Evolutionary conservation across 2,797 vertebrate species (phyloP).

Genomic region (Florisuga fusca): DNA sequence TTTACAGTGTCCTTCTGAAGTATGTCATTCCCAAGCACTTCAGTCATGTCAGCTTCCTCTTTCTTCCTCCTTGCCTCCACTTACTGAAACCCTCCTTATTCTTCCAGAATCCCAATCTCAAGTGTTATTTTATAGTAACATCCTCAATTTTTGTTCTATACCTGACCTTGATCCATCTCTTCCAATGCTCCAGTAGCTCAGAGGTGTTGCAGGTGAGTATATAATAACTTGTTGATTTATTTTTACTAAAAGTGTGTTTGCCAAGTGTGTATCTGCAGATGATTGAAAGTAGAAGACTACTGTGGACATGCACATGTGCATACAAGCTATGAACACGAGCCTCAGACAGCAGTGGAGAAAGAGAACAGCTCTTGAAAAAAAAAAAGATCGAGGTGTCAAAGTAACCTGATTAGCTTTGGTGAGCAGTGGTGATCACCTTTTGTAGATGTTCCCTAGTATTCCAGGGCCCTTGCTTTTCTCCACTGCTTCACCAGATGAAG

Average conservation of each 20-base stretch:
- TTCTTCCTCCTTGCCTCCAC: background rate
- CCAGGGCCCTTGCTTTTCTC: background rate
- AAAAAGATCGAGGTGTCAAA: background rate
- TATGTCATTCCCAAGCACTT: background rate
- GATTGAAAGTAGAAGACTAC: conserved; percentile 8
- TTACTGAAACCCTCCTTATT: background rate
- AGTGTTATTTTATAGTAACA: background rate
- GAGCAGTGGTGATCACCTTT: background rate
- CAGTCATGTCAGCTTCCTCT: background rate
- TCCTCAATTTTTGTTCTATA: background rate
- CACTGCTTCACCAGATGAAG: background rate
- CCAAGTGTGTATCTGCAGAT: conserved; percentile 1
- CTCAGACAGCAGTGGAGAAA: background rate
- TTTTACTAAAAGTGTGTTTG: background rate
- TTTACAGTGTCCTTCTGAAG: background rate
- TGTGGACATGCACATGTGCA: background rate
- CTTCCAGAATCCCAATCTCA: background rate
- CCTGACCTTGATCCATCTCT: background rate
- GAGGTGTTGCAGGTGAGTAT: background rate
- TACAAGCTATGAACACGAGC: background rate
- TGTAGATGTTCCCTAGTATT: background rate
- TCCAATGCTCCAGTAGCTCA: background rate
- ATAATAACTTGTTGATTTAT: background rate
- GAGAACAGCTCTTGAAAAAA: background rate
- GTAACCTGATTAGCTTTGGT: background rate